Base-by-base conservation (phyloP, 2,113 vertebrate genomes). In the Progne subis region DNA sequence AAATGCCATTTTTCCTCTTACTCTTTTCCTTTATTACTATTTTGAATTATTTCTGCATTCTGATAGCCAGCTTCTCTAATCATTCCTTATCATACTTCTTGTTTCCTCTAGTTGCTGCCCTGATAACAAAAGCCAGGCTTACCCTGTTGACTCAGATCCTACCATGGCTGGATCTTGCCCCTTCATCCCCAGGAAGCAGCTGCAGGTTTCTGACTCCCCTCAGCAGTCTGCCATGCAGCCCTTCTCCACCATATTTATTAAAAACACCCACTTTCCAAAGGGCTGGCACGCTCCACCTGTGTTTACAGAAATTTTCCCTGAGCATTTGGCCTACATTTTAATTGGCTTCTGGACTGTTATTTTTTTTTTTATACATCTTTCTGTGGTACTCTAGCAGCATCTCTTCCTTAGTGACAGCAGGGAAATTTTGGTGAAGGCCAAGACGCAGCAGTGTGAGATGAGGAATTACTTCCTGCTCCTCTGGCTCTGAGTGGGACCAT, bases 281-380 rank as follows among this genome's bases (percentile, higher is more conserved):
- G 59, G 28, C 1, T 97, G 94, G 88, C 90, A 83, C 52, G 11
- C 47, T 88, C 12, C 47, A 88, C 49, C 85, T 93, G 47, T 94
- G 79, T 96, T 96, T 96, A 93, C 76, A 86, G 90, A 86, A 86
- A 90, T 90, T 86, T 95, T 89, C 83, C 59, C 56, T 37, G 90
- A 93, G 86, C 80, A 89, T 94, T 96, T 97, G 94, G 95, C 90
- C 82, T 91, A 69, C 12, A 7, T 82, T 94, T 94, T 96, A 94
- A 84, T 79, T 94, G 93, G 86, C 86, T 96, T 95, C 80, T 76
- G 64, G 79, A 64, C 70, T 68, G 70, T 47, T 85, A 41, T 19
- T 70, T 82, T 88, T 19, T 70, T 82, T 88, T 61, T 85, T 67
- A 5, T 29, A 1, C 50, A 5, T 83, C 37, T 70, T 70, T 86